Evolutionary conservation across 2,113 vertebrate species (phyloP).

Genomic region (Cygnus buccinator): DNA sequence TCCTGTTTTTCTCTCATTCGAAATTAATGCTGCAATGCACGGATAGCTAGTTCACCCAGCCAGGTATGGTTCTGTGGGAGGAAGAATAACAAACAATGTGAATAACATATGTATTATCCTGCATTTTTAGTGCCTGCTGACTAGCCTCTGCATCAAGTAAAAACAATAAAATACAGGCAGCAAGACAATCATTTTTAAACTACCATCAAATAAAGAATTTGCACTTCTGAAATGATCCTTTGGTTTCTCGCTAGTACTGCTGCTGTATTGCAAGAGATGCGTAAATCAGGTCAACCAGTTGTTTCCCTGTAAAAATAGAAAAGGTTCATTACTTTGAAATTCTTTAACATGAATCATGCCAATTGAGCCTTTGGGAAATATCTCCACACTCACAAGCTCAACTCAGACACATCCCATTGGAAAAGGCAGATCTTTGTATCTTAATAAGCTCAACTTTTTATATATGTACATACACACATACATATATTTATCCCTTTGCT

Average conservation of each 20-base stretch:
- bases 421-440: constrained; percentile 21
- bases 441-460: constrained; percentile 11
- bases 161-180: neutral
- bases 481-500: constrained; percentile 15
- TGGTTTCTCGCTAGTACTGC: neutral
- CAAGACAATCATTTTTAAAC: neutral
- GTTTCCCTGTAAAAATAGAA: neutral
- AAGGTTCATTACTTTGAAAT: constrained; percentile 30
- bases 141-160: neutral
- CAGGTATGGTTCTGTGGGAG: neutral
- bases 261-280: neutral
- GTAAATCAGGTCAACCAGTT: constrained; percentile 37
- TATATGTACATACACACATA: neutral
- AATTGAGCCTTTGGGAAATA: constrained; percentile 55
- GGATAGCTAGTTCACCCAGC: neutral
- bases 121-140: neutral
- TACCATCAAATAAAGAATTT: neutral
- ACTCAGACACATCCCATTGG: neutral
- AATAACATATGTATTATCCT: neutral
- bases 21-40: neutral
- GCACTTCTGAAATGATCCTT: neutral
- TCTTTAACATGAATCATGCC: neutral
- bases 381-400: neutral
- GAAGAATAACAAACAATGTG: neutral
- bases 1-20: neutral